phyloP scores from a whole-genome alignment of 2,797 vertebrate species.

The Sorex maritimensis region DNA sequence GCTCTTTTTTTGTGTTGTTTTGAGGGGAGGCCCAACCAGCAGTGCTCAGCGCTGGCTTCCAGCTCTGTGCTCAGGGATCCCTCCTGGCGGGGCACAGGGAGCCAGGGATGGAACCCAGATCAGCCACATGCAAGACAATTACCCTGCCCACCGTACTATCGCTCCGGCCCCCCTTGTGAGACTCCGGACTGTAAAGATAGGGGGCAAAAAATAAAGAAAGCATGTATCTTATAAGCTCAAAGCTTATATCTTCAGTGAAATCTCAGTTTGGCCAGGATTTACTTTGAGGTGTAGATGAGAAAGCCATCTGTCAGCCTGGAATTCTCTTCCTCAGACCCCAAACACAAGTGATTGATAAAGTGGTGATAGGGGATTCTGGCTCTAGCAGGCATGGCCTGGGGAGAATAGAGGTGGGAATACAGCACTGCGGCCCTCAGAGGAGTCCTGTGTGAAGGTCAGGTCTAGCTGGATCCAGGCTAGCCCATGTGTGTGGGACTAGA shows the following conservation, averaged over 20 bases:
- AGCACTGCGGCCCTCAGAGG: not conserved
- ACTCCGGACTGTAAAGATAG: not conserved
- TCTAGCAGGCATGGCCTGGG: not conserved
- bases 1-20: too few species aligned
- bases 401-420: not conserved
- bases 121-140: too few species aligned
- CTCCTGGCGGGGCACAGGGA: too few species aligned
- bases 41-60: too few species aligned
- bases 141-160: too few species aligned
- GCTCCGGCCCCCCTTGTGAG: not conserved
- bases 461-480: not conserved
- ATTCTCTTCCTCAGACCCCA: constrained; percentile 45
- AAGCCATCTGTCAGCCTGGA: constrained; percentile 63
- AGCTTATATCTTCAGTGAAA: constrained; percentile 31
- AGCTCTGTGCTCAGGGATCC: too few species aligned
- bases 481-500: not conserved
- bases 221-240: not conserved
- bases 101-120: too few species aligned
- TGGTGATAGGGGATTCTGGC: not conserved
- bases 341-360: not conserved
- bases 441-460: not conserved
- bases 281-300: constrained; percentile 37
- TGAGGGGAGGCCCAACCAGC: too few species aligned
- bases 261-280: constrained; percentile 39
- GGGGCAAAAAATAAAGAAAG: not conserved